Percentiles rank a stretch among this genome's conserved stretches.
Evolutionary conservation across 2,797 vertebrate species (phyloP).

Genomic region (Halcyon smyrnensis): DNA sequence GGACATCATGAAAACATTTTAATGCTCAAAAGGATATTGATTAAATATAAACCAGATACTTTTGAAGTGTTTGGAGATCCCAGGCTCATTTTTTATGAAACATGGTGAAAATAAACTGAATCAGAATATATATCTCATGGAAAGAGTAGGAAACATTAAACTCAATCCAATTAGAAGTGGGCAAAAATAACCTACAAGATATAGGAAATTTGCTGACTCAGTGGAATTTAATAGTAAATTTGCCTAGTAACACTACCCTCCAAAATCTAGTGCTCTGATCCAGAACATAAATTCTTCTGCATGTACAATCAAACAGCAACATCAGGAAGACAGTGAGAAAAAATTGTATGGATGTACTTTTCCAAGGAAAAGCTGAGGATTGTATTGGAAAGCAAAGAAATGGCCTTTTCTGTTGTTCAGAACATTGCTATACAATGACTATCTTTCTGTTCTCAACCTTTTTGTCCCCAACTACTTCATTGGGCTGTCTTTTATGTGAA

Average conservation of each 20-base stretch:
- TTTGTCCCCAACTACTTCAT: not conserved
- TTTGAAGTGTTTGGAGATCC: not conserved
- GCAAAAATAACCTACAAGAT: not conserved
- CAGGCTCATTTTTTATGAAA: not conserved
- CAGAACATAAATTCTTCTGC: not conserved
- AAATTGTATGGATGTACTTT: not conserved
- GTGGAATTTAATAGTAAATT: not conserved
- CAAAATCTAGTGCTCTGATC: not conserved
- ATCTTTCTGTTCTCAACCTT: not conserved
- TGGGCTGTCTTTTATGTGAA: not conserved
- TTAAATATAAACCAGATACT: not conserved
- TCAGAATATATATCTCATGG: not conserved
- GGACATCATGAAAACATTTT: not conserved
- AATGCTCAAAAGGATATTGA: not conserved
- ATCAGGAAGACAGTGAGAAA: not conserved
- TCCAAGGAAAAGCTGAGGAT: not conserved
- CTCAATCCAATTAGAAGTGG: not conserved
- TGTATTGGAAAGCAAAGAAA: not conserved
- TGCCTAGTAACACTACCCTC: not conserved
- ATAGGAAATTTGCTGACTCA: not conserved
- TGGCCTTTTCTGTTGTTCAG: not conserved
- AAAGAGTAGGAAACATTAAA: not conserved
- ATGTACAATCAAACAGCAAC: not conserved
- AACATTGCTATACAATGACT: fast-evolving
- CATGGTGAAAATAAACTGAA: not conserved